Percentiles rank a stretch among this genome's conserved stretches.
Evolutionary conservation across 2,888 invertebrate species (phyloP).

Genomic region (Amphimallon solstitiale): DNA sequence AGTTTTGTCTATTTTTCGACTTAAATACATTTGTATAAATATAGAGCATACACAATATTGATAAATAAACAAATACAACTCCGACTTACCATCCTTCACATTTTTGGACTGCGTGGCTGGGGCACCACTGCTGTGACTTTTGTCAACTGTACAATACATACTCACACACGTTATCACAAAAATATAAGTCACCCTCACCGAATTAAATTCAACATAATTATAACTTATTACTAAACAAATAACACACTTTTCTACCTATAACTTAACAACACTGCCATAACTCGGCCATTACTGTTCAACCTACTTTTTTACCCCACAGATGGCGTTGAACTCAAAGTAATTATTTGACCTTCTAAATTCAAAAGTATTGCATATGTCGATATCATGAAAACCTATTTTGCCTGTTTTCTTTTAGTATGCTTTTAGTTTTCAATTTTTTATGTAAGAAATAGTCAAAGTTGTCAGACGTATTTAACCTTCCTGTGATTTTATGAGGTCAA

Average conservation of each 20-base stretch:
- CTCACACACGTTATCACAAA: conserved; percentile 56
- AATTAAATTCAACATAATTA: conserved; percentile 67
- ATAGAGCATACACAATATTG: conserved; percentile 28
- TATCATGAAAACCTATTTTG: neutral
- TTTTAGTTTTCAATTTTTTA: too few relatives aligned
- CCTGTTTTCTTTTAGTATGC: too few relatives aligned
- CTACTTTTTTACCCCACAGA: conserved; percentile 54
- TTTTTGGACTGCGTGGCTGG: conserved; percentile 76
- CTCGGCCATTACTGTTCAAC: conserved; percentile 63
- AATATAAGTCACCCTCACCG: conserved; percentile 67
- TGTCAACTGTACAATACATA: conserved; percentile 82
- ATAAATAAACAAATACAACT: conserved; percentile 39
- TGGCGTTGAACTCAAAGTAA: conserved; percentile 53
- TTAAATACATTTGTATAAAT: conserved; percentile 10
- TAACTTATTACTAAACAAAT: conserved; percentile 52
- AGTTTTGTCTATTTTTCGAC: neutral
- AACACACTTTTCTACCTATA: conserved; percentile 41
- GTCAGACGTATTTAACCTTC: too few relatives aligned
- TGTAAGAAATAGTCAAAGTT: too few relatives aligned
- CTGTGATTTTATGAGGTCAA: too few relatives aligned
- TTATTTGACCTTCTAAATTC: conserved; percentile 43
- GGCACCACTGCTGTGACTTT: conserved; percentile 78
- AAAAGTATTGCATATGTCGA: conserved; percentile 28
- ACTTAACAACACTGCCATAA: conserved; percentile 57
- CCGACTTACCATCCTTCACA: conserved; percentile 78